Evolutionary conservation across 1,140 invertebrate species (phyloP), one percentile per base, ranked within the genome.

Genomic region (Idris sp.): DNA sequence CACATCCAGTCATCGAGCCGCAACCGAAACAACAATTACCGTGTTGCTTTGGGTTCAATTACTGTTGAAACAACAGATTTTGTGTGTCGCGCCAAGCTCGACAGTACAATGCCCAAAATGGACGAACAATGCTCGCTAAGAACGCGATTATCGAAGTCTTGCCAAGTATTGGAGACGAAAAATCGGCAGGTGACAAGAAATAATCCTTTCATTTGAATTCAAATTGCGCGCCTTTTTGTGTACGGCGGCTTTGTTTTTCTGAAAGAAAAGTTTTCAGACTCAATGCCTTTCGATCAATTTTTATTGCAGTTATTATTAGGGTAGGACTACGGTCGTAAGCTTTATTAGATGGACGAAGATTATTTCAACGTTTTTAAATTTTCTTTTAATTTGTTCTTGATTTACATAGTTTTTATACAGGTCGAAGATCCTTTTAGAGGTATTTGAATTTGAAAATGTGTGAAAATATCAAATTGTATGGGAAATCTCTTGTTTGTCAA

Each of bases 1-100:
- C 48, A 33, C 43, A 40, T 48, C 25, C 48, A 76, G 74, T 67
- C 74, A 76, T 72, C 61, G 61, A 76, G 74, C 74, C 65, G 67
- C 74, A 67, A 72, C 67, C 74, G 67, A 72, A 76, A 72, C 74
- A 76, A 72, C 74, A 76, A 76, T 76, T 72, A 62, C 46, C 74
- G 74, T 62, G 67, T 67, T 49, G 72, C 51, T 36, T 38, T 10
- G 71, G 46, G 59, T 69, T 75, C 73, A 75, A 69, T 75, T 75
- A 75, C 43, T 68, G 65, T 64, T 36, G 25, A 46, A 74, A 74
- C 58, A 67, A 58, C 72, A 25, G 38, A 53, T 65, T 67, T 44
- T n/a, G n/a, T 61, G 48, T 61, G 26, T 11, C 33, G 40, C 33
- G 54, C 10, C 31, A n/a, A n/a, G n/a, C n/a, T n/a, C n/a, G n/a